A percentile compares a stretch with the other conserved stretches of the same genome.
Evolutionary conservation across 2,113 vertebrate species (phyloP).

Genomic region (Cynocephalus volans): DNA sequence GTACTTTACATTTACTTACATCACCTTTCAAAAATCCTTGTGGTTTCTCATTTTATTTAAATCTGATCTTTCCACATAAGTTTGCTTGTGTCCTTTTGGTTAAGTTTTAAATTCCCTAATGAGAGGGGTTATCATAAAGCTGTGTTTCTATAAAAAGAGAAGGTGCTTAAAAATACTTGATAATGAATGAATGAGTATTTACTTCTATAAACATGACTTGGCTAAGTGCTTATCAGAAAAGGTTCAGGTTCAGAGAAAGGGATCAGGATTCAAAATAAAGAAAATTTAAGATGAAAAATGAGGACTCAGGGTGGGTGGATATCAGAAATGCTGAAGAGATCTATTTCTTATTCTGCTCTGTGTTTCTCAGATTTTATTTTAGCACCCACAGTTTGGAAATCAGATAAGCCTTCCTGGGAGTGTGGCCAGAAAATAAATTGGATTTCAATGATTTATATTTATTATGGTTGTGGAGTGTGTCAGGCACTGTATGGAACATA

Average conservation of each 20-base stretch:
- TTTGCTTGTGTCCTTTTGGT: neutral
- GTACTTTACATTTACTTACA: neutral
- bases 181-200: slow-evolving; percentile 17
- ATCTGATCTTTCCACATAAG: neutral
- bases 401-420: slow-evolving; percentile 82
- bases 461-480: slow-evolving; percentile 69
- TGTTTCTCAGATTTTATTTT: slow-evolving; percentile 80
- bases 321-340: slow-evolving; percentile 54
- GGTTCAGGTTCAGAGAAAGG: slow-evolving; percentile 19
- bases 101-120: slow-evolving; percentile 35
- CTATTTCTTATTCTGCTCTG: slow-evolving; percentile 67
- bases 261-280: neutral
- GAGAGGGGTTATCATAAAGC: neutral
- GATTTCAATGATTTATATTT: slow-evolving; percentile 78
- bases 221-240: neutral
- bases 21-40: neutral
- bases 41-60: slow-evolving; percentile 51
- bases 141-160: slow-evolving; percentile 28
- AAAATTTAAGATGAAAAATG: slow-evolving; percentile 49
- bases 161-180: slow-evolving; percentile 14
- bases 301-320: neutral
- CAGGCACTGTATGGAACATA: slow-evolving; percentile 60
- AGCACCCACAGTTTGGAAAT: slow-evolving; percentile 77
- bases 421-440: slow-evolving; percentile 81
- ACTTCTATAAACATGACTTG: neutral